A percentile compares a stretch with the other conserved stretches of the same genome.
These are phyloP conservation scores for Watsonalla binaria DNA, from an alignment of 2,888 invertebrate genomes.

Conservation along the genomic window DNA sequence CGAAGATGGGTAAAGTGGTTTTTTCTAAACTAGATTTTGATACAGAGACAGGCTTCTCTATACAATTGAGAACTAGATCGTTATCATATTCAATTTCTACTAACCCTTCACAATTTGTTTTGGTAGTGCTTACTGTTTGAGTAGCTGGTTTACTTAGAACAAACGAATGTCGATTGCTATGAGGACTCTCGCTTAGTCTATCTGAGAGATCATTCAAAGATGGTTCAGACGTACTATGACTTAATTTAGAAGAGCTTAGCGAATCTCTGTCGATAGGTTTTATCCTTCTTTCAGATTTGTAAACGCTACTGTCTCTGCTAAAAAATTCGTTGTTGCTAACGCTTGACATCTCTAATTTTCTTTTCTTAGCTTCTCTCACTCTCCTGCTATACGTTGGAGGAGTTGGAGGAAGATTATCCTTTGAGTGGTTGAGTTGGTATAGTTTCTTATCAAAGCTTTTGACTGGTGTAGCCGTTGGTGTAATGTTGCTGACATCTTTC, in stretches of 20 bases:
- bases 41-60: constrained; percentile 53
- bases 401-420: constrained; percentile 55
- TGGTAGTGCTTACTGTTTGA: constrained; percentile 57
- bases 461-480: constrained; percentile 66
- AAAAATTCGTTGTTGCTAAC: constrained; percentile 46
- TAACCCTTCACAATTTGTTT: constrained; percentile 66
- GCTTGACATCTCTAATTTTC: constrained; percentile 69
- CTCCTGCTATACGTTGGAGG: constrained; percentile 68
- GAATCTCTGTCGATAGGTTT: constrained; percentile 44
- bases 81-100: constrained; percentile 79
- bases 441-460: constrained; percentile 53
- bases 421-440: constrained; percentile 43
- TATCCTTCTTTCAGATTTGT: constrained; percentile 66
- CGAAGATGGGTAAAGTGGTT: constrained; percentile 71
- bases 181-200: constrained; percentile 47
- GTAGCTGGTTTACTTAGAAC: constrained; percentile 32
- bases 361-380: constrained; percentile 69
- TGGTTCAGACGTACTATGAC: constrained; percentile 65
- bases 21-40: constrained; percentile 46
- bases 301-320: constrained; percentile 53
- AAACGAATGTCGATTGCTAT: constrained; percentile 49
- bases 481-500: constrained; percentile 81
- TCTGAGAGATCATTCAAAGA: constrained; percentile 62
- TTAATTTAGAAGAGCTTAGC: constrained; percentile 42
- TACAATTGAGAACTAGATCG: constrained; percentile 62